Evolutionary conservation across 2,888 invertebrate species (phyloP), one percentile per base, ranked within the genome.

Genomic region (Drosophila antonietae): DNA sequence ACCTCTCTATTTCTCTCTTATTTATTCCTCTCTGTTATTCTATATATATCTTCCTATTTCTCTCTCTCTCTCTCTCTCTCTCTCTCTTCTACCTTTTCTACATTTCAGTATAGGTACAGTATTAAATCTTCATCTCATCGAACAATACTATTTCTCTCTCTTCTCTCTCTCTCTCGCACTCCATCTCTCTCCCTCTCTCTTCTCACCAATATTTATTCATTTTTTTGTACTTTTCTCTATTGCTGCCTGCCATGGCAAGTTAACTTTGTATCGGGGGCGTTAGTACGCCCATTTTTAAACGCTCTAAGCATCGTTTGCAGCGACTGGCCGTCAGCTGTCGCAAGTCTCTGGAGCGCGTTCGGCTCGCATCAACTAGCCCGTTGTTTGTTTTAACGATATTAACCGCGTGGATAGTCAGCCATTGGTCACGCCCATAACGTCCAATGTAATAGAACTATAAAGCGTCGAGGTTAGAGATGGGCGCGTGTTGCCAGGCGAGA

Each of bases 311-410:
- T 56, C 49, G 63, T 43, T 47, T 53, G 52, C 33, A 47, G 47
- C 33, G 41, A 15, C 46, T 41, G 52, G 20, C 35, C 37, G 47
- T 60, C 52, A 43, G 33, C 68, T 55, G 46, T n/a, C 46, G 12
- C 44, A 44, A 47, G 69, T 79, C 77, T 64, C 80, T 57, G 71
- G 68, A 75, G 77, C 61, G 62, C 64, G 46, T 59, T 75, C 58
- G 53, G 66, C 75, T 51, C 67, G 59, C 75, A 64, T 75, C 80
- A 77, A 80, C 80, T 80, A 67, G 71, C 46, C 80, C 67, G 71
- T 78, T 78, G 75, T 74, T 80, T 68, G 75, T 67, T 86, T 83
- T 86, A 83, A 86, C 72, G 72, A 68, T 75, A 74, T 83, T 71
- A 83, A 86, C 75, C 44, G 59, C 69, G 70, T 55, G 73, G 73